These are phyloP conservation scores for Ditula angustiorana DNA, from an alignment of 2,888 invertebrate genomes.

Conservation along the genomic window DNA sequence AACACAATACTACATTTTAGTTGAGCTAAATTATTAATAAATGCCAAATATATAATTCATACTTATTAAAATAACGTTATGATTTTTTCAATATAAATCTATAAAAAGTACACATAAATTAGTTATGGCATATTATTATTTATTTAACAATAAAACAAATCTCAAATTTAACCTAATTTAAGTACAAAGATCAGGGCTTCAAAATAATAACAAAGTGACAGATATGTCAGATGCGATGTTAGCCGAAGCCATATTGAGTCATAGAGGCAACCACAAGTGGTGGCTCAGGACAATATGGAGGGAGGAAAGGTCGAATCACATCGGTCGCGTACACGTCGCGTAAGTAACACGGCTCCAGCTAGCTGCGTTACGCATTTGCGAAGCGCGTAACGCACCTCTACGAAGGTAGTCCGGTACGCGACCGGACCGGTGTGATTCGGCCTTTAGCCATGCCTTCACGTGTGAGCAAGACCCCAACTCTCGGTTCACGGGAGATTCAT, in stretches of 20 bases:
- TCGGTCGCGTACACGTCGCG: no score
- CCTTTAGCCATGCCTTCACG: no score
- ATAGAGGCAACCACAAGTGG: background rate
- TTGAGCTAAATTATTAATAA: slow-evolving; percentile 73
- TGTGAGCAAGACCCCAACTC: no score
- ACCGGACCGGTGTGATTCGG: no score
- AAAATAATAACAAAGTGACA: slow-evolving; percentile 23
- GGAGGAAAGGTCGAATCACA: no score
- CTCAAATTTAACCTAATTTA: slow-evolving; percentile 73
- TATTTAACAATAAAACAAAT: slow-evolving; percentile 67
- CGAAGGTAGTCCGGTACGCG: no score
- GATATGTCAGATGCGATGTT: slow-evolving; percentile 3
- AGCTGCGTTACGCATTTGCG: no score
- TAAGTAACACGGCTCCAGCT: no score
- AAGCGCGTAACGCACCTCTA: no score
- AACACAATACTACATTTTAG: slow-evolving; percentile 60
- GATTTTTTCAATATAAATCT: slow-evolving; percentile 66
- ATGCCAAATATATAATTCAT: slow-evolving; percentile 63
- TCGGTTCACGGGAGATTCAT: no score
- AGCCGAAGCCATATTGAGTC: background rate
- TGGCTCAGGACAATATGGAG: background rate
- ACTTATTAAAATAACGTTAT: slow-evolving; percentile 56
- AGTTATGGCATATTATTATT: slow-evolving; percentile 82
- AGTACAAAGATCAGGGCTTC: slow-evolving; percentile 66
- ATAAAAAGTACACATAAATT: slow-evolving; percentile 78